Evolutionary conservation across 2,113 vertebrate genomes (phyloP).

Genomic region (Nematolebias whitei): DNA sequence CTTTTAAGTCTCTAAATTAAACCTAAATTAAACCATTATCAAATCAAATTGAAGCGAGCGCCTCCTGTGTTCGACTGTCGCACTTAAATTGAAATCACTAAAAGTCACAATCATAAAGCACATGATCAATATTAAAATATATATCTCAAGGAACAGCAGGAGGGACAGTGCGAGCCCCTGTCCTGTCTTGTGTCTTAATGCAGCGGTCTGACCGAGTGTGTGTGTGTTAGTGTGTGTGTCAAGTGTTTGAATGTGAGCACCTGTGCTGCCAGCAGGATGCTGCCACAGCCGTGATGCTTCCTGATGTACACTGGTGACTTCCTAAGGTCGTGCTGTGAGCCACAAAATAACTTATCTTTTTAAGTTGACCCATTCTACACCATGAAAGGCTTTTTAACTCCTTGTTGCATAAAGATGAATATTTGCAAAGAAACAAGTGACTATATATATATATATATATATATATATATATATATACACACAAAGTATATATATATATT

Average conservation of each 20-base stretch:
- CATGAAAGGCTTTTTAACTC: neutral
- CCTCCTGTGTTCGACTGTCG: too few relatives aligned
- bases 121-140: too few relatives aligned
- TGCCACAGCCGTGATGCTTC: slow-evolving; percentile 37
- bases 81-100: too few relatives aligned
- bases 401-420: slow-evolving; percentile 9
- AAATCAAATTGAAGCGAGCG: too few relatives aligned
- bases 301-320: slow-evolving; percentile 60
- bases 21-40: too few relatives aligned
- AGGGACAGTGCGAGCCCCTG: slow-evolving; percentile 64
- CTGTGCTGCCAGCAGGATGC: slow-evolving; percentile 67
- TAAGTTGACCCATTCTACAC: slow-evolving; percentile 26
- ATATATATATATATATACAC: too few relatives aligned
- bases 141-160: slow-evolving; percentile 72
- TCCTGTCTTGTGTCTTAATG: slow-evolving; percentile 35
- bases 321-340: slow-evolving; percentile 52
- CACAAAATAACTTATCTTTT: slow-evolving; percentile 32
- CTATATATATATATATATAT: too few relatives aligned
- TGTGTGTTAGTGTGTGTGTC: slow-evolving; percentile 31
- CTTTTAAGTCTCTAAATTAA: neutral
- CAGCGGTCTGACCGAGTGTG: slow-evolving; percentile 26
- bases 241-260: slow-evolving; percentile 54
- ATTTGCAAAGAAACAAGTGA: too few relatives aligned
- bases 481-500: too few relatives aligned
- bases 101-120: too few relatives aligned